These are phyloP conservation scores for Trachelus iudaicus DNA, from an alignment of 2,888 invertebrate species.

Conservation along the genomic window DNA sequence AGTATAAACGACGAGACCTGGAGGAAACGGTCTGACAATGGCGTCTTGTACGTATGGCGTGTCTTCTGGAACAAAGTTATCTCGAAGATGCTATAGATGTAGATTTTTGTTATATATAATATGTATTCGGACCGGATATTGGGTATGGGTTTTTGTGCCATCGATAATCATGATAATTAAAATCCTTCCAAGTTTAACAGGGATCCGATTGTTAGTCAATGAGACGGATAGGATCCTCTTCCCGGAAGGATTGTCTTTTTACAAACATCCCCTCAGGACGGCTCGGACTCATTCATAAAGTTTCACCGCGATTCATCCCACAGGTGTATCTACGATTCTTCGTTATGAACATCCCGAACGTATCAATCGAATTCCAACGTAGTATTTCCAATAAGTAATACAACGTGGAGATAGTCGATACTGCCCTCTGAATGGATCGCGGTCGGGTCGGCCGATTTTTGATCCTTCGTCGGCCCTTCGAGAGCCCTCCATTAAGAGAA, in stretches of 20 bases:
- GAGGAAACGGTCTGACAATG: slow-evolving; percentile 1
- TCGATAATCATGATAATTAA: background rate
- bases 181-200: background rate
- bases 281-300: background rate
- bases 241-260: background rate
- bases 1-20: background rate
- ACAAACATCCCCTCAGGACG: background rate
- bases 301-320: background rate
- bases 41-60: slow-evolving; percentile 16
- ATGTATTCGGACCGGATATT: background rate
- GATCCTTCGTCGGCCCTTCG: background rate
- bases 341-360: background rate
- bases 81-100: slow-evolving; percentile 13
- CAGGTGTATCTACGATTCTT: slow-evolving; percentile 3
- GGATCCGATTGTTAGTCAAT: background rate
- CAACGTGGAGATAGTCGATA: background rate
- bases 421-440: background rate
- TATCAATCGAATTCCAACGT: slow-evolving; percentile 21
- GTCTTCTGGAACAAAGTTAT: slow-evolving; percentile 2
- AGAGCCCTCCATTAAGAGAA: slow-evolving; percentile 1
- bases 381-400: slow-evolving; percentile 6
- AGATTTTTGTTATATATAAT: background rate
- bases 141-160: background rate
- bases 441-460: background rate
- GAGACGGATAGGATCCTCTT: background rate